Conservation (phyloP, 2,113 vertebrate genomes). For the Lanius collurio region DNA sequence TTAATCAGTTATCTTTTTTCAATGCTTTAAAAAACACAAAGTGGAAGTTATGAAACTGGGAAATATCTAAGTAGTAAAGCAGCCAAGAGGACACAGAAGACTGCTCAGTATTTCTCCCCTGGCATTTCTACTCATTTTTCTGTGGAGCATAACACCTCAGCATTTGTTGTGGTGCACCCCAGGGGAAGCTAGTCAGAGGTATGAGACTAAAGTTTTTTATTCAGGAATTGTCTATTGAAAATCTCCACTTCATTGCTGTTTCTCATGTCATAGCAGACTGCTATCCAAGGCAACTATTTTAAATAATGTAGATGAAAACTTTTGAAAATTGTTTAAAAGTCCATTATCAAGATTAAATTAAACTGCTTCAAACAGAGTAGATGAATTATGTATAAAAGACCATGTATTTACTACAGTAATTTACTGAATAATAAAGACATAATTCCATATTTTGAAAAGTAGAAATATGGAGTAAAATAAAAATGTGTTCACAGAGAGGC, state of each 20-base stretch:
- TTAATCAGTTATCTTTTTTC: neutral
- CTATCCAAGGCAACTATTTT: neutral
- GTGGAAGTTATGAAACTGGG: neutral
- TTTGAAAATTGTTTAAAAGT: neutral
- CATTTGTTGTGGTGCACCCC: rapidly evolving
- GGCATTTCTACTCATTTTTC: neutral
- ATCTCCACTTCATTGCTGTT: neutral
- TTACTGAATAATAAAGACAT: neutral
- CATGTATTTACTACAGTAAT: neutral
- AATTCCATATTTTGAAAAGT: neutral
- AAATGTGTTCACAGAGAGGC: neutral
- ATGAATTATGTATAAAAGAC: neutral
- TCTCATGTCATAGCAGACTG: neutral
- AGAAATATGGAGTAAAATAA: neutral
- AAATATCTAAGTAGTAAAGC: neutral
- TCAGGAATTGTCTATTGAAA: neutral
- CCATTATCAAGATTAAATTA: slow-evolving; percentile 18
- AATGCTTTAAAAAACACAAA: neutral
- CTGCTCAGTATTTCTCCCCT: neutral
- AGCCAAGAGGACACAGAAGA: neutral
- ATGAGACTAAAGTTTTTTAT: neutral
- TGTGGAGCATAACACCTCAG: neutral
- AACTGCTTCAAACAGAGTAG: neutral
- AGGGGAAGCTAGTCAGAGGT: neutral
- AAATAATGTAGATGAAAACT: slow-evolving; percentile 19